Evolutionary conservation across 2,797 vertebrate species (phyloP).

Genomic region (Rhincodon typus): DNA sequence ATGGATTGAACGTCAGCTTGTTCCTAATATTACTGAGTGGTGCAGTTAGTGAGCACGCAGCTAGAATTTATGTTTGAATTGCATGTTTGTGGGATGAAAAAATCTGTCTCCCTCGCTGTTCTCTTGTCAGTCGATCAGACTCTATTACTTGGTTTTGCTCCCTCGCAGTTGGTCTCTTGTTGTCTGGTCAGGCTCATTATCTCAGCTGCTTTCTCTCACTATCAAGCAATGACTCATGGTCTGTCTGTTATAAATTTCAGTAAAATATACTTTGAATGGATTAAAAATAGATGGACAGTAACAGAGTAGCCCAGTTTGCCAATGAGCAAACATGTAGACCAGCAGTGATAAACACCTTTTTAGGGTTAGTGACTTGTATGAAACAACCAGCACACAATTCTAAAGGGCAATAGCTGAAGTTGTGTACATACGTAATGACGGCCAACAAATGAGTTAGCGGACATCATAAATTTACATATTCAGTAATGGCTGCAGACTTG

Average conservation of each 20-base stretch:
- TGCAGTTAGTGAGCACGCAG: not conserved
- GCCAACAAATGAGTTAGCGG: not conserved
- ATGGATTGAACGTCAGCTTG: not conserved
- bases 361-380: not conserved
- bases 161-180: no score
- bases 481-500: not conserved
- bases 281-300: not conserved
- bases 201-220: no score
- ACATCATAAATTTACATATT: not conserved
- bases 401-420: not conserved
- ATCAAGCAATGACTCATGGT: no score
- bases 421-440: not conserved
- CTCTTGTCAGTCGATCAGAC: not conserved
- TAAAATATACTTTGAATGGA: not conserved
- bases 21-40: not conserved
- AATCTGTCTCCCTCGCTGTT: not conserved
- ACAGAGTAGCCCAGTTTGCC: not conserved
- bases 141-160: not conserved
- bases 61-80: not conserved
- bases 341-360: not conserved
- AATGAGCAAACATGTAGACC: not conserved
- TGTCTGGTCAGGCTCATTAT: not conserved
- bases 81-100: not conserved
- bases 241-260: not conserved
- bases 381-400: not conserved